phyloP scores from a whole-genome alignment of 2,113 vertebrate genomes.

The Scytalopus superciliaris region DNA sequence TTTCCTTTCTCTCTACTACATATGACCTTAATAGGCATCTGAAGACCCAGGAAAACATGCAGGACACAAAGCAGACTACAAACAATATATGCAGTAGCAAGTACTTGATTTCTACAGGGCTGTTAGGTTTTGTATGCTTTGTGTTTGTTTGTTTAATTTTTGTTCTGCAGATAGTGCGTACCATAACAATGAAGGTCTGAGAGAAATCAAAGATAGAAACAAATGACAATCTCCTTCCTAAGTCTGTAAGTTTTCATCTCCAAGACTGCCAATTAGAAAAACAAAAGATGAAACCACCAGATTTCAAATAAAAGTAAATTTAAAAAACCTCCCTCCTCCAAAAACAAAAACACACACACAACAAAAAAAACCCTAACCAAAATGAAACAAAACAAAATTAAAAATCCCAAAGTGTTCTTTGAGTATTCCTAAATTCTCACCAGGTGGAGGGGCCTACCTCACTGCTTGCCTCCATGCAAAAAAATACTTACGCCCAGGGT shows the following conservation, averaged over 20 bases:
- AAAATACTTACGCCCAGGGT: neutral
- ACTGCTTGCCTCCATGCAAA: neutral
- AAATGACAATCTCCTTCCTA: neutral
- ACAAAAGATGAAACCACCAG: accelerated
- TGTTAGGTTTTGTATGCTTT: neutral
- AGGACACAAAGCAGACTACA: neutral
- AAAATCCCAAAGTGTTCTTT: neutral
- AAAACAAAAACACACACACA: too few relatives aligned
- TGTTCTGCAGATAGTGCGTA: neutral
- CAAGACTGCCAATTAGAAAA: neutral
- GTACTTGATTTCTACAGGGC: neutral
- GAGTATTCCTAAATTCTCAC: neutral
- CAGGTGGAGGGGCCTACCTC: neutral
- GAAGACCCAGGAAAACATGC: neutral
- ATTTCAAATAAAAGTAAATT: neutral
- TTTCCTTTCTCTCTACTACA: neutral
- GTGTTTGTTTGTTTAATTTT: neutral
- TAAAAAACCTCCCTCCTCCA: too few relatives aligned
- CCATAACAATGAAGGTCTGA: neutral
- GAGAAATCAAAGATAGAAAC: neutral
- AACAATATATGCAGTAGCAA: neutral
- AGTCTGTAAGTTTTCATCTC: neutral
- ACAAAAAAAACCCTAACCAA: neutral
- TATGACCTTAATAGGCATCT: neutral
- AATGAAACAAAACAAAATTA: neutral